These are phyloP conservation scores for Microtus oregoni DNA, from an alignment of 2,113 vertebrate genomes.

Conservation along the genomic window DNA sequence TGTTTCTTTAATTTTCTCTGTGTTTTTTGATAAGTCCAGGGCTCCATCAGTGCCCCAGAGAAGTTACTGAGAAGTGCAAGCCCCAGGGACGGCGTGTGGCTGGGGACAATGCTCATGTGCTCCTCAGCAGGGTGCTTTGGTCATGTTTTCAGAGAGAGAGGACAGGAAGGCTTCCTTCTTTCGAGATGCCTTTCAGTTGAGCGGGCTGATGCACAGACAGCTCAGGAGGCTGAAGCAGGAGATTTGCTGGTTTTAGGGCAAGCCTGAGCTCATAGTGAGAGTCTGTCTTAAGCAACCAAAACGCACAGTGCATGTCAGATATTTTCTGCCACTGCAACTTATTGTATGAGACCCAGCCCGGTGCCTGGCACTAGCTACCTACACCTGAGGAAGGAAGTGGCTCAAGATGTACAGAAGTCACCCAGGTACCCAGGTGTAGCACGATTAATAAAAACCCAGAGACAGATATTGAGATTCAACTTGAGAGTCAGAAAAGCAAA, in stretches of 20 bases:
- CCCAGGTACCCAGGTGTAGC: not conserved
- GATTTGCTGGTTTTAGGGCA: not conserved
- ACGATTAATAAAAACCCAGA: too few relatives aligned
- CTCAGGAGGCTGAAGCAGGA: not conserved
- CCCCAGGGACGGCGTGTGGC: fast-evolving
- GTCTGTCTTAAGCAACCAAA: not conserved
- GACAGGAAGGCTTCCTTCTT: not conserved
- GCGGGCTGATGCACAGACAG: too few relatives aligned
- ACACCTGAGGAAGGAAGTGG: not conserved
- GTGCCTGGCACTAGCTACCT: not conserved
- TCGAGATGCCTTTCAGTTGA: not conserved
- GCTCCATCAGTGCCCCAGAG: not conserved
- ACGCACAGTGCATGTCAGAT: not conserved
- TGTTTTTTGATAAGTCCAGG: not conserved
- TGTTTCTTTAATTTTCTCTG: too few relatives aligned
- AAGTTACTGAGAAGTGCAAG: not conserved
- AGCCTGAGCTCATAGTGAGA: not conserved
- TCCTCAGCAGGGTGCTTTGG: not conserved
- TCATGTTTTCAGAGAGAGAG: not conserved
- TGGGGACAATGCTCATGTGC: not conserved
- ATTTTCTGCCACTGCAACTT: not conserved
- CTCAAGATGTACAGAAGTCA: not conserved
- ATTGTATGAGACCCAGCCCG: not conserved
- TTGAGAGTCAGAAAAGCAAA: too few relatives aligned
- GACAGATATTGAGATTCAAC: too few relatives aligned